phyloP scores from a whole-genome alignment of 2,888 invertebrate species.

The Marronus borbonicus region DNA sequence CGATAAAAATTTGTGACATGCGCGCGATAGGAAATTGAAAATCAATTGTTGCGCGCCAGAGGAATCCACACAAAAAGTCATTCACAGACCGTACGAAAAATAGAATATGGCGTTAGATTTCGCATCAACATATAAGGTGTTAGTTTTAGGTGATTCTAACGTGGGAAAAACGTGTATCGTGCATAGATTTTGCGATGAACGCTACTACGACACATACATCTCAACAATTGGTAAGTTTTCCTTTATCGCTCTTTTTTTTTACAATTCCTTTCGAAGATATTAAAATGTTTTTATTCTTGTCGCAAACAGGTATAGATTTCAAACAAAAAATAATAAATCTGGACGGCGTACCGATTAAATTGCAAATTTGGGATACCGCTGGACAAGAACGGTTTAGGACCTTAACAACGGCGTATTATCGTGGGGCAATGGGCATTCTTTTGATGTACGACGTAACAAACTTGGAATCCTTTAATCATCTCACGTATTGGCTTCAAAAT shows the following conservation, averaged over 20 bases:
- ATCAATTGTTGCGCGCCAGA: constrained; percentile 59
- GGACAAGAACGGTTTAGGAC: constrained; percentile 84
- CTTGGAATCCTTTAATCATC: constrained; percentile 90
- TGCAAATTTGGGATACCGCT: constrained; percentile 92
- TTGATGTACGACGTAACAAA: constrained; percentile 94
- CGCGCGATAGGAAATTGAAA: constrained; percentile 53
- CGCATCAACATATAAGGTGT: constrained; percentile 89
- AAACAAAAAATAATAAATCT: constrained; percentile 91
- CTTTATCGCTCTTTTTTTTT: background rate
- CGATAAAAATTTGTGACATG: constrained; percentile 24
- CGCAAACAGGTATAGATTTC: constrained; percentile 84
- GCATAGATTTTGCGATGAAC: constrained; percentile 91
- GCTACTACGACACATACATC: constrained; percentile 92
- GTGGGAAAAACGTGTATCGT: constrained; percentile 93
- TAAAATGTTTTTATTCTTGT: background rate
- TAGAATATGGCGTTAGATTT: constrained; percentile 85
- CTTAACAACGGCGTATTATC: constrained; percentile 89
- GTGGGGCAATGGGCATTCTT: constrained; percentile 93
- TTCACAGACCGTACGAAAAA: constrained; percentile 40
- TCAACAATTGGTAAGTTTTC: constrained; percentile 88
- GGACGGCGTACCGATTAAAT: constrained; percentile 88
- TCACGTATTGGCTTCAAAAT: constrained; percentile 92
- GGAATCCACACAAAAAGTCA: constrained; percentile 50
- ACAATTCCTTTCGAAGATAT: constrained; percentile 34
- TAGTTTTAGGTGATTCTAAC: constrained; percentile 91